Base-by-base conservation (phyloP, 2,888 invertebrate species). In the Galerucella pusilla region DNA sequence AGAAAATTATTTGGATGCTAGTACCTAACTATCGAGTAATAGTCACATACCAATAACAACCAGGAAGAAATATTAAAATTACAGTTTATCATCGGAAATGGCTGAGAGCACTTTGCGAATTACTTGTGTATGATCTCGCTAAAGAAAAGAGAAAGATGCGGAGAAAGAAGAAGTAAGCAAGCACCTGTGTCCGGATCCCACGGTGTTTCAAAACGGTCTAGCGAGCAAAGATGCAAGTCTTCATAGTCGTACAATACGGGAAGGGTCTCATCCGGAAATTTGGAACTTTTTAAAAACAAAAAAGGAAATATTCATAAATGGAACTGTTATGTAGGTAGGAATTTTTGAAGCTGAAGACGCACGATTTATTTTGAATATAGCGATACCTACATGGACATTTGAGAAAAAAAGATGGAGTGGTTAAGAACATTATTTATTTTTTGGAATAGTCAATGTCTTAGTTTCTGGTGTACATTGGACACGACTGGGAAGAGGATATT, bases 171-270 rank as follows among this genome's bases (percentile, higher is more conserved):
- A 67, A 72, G 70, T 35, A 71, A 69, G 77, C 73, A 80, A 79
- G 80, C 82, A 83, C 83, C 83, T 84, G 84, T 83, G 79, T 79
- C 68, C 78, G 79, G 78, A 81, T 84, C 84, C 82, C 84, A 84
- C 84, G 84, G 82, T 84, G 79, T 77, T 80, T 82, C 80, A 79
- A 79, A 79, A 77, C 69, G 77, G 76, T 68, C 71, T 73, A 73
- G 60, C 73, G 49, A 75, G 65, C 73, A 70, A 68, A 54, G 68
- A 68, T 65, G 71, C 74, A 68, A 74, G 74, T 75, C 78, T 77
- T 3, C 64, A 65, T 42, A 42, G 64, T 4, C 64, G 64, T 65
- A 16, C 25, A 42, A 61, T 7, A 28, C 7, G 35, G n/a, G 14
- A 25, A 16, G 49, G 14, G 14, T 49, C 11, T 12, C 4, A 14